Conservation (phyloP, 2,113 vertebrate species). For the Beaufortia kweichowensis region DNA sequence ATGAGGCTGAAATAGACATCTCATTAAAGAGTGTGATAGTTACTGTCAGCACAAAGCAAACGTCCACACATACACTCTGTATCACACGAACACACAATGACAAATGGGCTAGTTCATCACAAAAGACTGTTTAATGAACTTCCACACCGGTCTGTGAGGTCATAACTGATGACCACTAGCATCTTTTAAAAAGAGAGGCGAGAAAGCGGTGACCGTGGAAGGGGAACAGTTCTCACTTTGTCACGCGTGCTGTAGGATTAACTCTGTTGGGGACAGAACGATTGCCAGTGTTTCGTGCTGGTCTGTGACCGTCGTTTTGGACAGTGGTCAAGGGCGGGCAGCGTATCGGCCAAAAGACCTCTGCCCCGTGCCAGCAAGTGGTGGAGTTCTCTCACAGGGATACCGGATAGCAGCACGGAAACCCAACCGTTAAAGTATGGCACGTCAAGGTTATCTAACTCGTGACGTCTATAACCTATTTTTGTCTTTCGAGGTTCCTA, state of each 20-base stretch:
- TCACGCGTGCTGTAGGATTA: conserved; percentile 9
- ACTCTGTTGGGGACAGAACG: conserved; percentile 5
- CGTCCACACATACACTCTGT: conserved; percentile 5
- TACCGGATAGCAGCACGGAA: conserved; percentile 37
- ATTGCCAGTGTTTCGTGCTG: conserved; percentile 61
- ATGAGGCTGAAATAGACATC: conserved; percentile 43
- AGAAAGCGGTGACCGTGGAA: not conserved
- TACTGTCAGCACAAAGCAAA: conserved; percentile 9
- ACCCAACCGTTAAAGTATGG: conserved; percentile 56
- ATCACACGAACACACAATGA: conserved; percentile 37
- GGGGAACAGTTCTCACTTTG: conserved; percentile 41
- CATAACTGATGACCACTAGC: conserved; percentile 43
- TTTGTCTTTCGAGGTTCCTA: conserved; percentile 61
- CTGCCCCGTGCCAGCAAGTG: conserved; percentile 59
- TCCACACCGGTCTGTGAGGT: conserved; percentile 32
- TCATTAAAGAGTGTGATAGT: conserved; percentile 41
- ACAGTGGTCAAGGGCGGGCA: conserved; percentile 60
- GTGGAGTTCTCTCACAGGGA: conserved; percentile 58
- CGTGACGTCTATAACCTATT: conserved; percentile 63
- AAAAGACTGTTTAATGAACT: conserved; percentile 51
- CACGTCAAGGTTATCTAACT: conserved; percentile 57
- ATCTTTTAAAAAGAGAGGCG: not conserved
- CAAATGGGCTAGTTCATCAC: conserved; percentile 44
- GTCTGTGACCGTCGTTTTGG: conserved; percentile 64
- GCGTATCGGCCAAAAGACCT: conserved; percentile 53